Base-by-base conservation (phyloP, 2,888 invertebrate species). In the Synanthedon tipuliformis region DNA sequence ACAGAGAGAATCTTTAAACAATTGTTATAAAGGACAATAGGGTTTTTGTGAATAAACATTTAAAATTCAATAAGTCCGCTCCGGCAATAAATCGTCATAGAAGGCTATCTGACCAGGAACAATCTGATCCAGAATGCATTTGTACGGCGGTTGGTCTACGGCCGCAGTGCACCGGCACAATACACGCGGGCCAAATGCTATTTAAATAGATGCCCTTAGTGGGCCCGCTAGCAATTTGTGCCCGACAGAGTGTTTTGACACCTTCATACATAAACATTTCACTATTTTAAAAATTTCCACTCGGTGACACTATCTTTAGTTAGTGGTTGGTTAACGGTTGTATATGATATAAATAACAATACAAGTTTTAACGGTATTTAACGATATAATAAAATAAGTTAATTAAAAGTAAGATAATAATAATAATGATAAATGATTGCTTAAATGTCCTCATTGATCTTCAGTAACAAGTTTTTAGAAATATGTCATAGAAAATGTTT, bases 51-150 rank as follows among this genome's bases (percentile, higher is more conserved):
- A 68, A 73, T 74, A 75, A 75, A 69, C 73, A 71, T 78, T 85
- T 84, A 82, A 82, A 81, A 84, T 85, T 83, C 81, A 85, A 82
- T 83, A 80, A 75, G 75, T 66, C 67, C 61, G 67, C 61, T 61
- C 58, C 62, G 66, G 78, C 74, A 82, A 85, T 86, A 87, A 85
- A 85, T 86, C 83, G 75, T 80, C 77, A 71, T 72, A 82, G 74
- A 85, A 85, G 86, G 86, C 86, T 87, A 87, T 87, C 86, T 74
- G 64, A 70, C 63, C 60, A 73, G 78, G 78, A 77, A 76, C 75
- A 69, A 84, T 85, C 85, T 74, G 79, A 84, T 84, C 72, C 79
- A 73, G 78, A 68, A 71, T 65, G 66, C 68, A 64, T 66, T 60
- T 64, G 59, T 54, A 56, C 55, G 54, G 65, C 60, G 64, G 62